Percentiles rank a stretch among this genome's conserved stretches.
phyloP scores from a whole-genome alignment of 2,113 vertebrate genomes.

The Psittacula cyanocephala region DNA sequence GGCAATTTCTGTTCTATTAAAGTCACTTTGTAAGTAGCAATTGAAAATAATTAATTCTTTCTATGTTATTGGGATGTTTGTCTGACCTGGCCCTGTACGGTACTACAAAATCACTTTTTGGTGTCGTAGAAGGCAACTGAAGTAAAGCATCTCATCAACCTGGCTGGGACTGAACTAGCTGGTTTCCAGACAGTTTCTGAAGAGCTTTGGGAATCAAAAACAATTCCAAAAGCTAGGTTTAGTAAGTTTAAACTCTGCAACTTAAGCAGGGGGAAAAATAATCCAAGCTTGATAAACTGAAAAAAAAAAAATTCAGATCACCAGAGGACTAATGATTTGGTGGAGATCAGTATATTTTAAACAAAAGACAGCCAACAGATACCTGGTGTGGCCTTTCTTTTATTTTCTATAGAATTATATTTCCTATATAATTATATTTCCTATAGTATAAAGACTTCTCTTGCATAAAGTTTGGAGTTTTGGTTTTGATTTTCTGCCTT shows the following conservation, averaged over 20 bases:
- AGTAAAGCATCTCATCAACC: neutral
- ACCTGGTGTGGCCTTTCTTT: neutral
- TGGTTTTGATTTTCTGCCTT: neutral
- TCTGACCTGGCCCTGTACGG: neutral
- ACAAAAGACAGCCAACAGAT: neutral
- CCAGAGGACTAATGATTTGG: neutral
- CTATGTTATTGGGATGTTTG: neutral
- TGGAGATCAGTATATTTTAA: neutral
- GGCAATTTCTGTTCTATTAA: neutral
- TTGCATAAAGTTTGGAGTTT: neutral
- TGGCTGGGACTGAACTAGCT: neutral
- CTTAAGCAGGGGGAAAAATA: accelerated
- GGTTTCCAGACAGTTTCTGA: neutral
- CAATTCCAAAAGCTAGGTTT: neutral
- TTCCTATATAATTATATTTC: neutral
- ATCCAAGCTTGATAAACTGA: neutral
- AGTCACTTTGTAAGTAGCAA: neutral
- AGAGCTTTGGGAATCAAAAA: neutral
- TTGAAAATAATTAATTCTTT: neutral
- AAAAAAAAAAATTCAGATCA: neutral
- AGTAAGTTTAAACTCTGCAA: neutral
- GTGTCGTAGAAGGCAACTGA: neutral
- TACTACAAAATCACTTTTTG: neutral
- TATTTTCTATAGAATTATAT: neutral
- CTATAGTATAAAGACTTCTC: neutral